Percentiles rank a stretch among this genome's conserved stretches.
These are phyloP conservation scores for Perodicticus potto DNA, from an alignment of 2,797 vertebrate species.

Conservation along the genomic window DNA sequence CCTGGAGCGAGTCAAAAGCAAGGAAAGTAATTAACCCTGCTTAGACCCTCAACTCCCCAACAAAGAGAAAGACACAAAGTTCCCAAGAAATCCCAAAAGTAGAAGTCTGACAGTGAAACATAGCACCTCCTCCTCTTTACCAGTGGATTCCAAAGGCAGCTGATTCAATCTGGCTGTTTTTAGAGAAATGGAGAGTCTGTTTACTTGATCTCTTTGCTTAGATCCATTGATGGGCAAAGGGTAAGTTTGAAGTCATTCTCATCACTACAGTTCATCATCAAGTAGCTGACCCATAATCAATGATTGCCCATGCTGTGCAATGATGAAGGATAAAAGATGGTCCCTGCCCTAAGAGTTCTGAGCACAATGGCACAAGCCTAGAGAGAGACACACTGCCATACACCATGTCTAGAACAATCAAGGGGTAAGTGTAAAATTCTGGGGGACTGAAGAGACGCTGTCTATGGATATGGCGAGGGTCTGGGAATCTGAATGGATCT, in stretches of 20 bases:
- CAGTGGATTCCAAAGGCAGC: background rate
- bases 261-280: background rate
- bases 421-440: background rate
- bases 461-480: background rate
- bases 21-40: background rate
- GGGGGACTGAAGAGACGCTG: background rate
- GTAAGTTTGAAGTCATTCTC: background rate
- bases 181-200: background rate
- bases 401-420: background rate
- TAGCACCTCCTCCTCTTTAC: background rate
- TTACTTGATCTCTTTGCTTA: background rate
- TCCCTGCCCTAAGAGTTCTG: background rate
- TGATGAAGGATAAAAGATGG: background rate
- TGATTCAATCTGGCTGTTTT: background rate
- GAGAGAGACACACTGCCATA: rapidly evolving
- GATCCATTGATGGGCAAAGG: background rate
- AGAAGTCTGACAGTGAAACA: background rate
- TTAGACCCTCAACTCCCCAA: background rate
- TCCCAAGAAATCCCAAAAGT: background rate
- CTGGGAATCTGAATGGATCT: background rate
- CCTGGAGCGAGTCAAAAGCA: background rate
- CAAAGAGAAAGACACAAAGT: background rate
- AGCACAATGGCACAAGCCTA: background rate
- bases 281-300: background rate
- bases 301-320: background rate